Conservation (phyloP, 2,888 invertebrate species). For the Atrina japonica region DNA sequence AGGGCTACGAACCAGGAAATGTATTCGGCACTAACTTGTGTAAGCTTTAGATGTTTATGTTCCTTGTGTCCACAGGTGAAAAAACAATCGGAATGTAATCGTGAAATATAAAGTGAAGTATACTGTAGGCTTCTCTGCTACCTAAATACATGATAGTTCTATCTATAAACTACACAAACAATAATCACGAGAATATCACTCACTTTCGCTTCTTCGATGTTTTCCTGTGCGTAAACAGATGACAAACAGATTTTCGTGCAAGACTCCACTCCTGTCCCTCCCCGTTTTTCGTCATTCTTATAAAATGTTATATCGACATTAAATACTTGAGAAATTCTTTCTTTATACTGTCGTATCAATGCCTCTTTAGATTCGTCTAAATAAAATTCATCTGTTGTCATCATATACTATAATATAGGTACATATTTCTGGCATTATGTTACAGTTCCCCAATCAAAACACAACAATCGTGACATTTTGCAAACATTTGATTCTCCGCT, state of each 20-base stretch:
- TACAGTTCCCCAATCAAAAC: conserved; percentile 3
- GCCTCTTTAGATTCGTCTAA: conserved; percentile 47
- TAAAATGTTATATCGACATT: conserved; percentile 34
- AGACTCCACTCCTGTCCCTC: not conserved
- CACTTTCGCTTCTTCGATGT: conserved; percentile 67
- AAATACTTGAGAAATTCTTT: conserved; percentile 48
- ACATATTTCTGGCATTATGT: conserved; percentile 7
- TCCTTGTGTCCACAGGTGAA: no score
- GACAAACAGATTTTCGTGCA: conserved; percentile 11
- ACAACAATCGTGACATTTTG: conserved; percentile 23
- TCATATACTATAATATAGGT: conserved; percentile 36
- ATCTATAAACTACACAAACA: no score
- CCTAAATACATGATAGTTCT: not conserved
- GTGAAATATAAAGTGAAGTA: no score
- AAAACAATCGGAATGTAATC: no score
- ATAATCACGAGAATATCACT: conserved; percentile 36
- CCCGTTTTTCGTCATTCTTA: conserved; percentile 13
- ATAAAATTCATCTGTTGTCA: conserved; percentile 60
- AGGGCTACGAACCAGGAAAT: no score
- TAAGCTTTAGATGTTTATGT: no score
- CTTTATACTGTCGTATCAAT: conserved; percentile 41
- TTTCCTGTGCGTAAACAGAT: conserved; percentile 57
- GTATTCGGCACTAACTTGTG: no score
- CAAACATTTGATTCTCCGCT: conserved; percentile 3
- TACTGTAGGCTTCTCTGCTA: no score